phyloP scores from a whole-genome alignment of 2,888 invertebrate species.

The Spilosoma lubricipeda region DNA sequence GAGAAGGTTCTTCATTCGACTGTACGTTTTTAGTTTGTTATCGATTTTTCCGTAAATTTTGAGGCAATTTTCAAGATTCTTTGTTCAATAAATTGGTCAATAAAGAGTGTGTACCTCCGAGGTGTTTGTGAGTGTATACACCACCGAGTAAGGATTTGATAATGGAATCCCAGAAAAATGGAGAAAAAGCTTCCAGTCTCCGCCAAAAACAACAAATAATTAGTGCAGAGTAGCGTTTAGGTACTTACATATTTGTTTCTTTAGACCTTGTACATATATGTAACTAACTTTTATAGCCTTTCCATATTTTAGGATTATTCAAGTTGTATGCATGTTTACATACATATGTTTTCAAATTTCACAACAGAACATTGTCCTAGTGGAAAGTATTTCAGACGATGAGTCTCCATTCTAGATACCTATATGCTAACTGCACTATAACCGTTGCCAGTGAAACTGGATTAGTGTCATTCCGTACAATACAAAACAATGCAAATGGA shows the following conservation, averaged over 20 bases:
- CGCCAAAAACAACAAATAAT: no score
- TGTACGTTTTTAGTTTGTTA: neutral
- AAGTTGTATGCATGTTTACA: no score
- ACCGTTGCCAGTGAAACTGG: neutral
- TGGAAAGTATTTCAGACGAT: neutral
- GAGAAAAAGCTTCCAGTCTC: no score
- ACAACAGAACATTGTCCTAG: neutral
- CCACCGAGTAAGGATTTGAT: neutral
- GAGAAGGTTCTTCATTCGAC: neutral
- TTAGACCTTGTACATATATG: no score
- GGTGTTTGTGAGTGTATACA: neutral
- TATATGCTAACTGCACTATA: slow-evolving; percentile 2
- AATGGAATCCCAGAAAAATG: neutral
- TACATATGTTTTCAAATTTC: neutral
- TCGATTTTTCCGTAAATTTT: neutral
- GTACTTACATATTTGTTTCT: no score
- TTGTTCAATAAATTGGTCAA: neutral
- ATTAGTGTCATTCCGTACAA: neutral
- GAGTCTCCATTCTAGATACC: neutral
- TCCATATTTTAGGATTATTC: neutral
- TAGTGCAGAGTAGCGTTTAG: no score
- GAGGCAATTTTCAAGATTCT: neutral
- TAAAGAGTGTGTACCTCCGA: neutral
- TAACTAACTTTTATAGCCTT: neutral
- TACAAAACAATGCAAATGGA: slow-evolving; percentile 26